Base-by-base conservation (phyloP, 2,797 vertebrate genomes). In the Macrochelys suwanniensis region DNA sequence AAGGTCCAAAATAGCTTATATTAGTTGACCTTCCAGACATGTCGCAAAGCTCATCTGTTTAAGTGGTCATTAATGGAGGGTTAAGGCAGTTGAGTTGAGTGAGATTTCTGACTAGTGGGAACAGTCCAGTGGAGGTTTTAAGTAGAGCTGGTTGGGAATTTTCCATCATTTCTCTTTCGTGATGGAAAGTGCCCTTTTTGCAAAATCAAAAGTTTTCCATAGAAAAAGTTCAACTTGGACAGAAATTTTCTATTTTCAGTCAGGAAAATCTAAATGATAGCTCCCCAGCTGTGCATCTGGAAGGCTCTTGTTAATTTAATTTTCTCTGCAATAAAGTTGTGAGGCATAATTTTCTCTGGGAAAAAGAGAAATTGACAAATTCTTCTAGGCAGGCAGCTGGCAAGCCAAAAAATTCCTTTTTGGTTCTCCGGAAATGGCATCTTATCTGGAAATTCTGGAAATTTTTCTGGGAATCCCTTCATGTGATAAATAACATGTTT, bases 341-440 rank as follows among this genome's bases (percentile, higher is more conserved):
- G 0, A 84, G 28, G 47, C 26, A 28, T 59, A 59, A 59, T 59
- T 59, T 31, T 59, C 57, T 59, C 26, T 28, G 26, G 57, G 57
- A 59, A 28, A 59, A 59, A 13, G 11, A 31, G 26, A 59, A 59
- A 57, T 28, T 59, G 57, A 59, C 11, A 59, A 59, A 59, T 12
- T 28, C 57, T 31, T 31, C 57, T 59, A 59, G 26, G 6, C 57
- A 59, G 28, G 57, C 57, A 59, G 57, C 28, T 59, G 26, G 26
- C 57, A 59, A 59, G 57, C 57, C 28, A 59, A 31, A 56, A 59
- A 59, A 59, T 59, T 59, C 57, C 57, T 1, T 59, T 59, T 31
- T 31, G 5, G 56, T 28, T 59, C 26, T 59, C 57, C 28, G 31
- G 45, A 26, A 4, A 1, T 2, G 49, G 5, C 1, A 2, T 37